Conservation (phyloP, 2,888 invertebrate genomes). For the Drosophila buzzatii region DNA sequence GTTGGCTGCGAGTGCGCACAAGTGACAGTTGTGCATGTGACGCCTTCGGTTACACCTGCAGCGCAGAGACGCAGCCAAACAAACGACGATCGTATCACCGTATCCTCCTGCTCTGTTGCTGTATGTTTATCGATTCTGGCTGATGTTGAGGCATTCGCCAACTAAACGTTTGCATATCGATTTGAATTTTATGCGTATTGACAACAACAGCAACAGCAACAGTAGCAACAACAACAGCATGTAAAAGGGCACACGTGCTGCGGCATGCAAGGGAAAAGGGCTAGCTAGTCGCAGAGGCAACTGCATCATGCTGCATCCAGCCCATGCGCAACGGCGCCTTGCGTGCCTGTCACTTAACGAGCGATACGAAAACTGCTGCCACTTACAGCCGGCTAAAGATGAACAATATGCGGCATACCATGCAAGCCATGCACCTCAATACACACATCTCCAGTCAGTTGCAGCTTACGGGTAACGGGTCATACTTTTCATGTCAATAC, state of each 20-base stretch:
- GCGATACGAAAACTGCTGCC: slow-evolving; percentile 46
- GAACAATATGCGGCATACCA: slow-evolving; percentile 57
- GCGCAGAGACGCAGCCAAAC: slow-evolving; percentile 1
- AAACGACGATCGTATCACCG: slow-evolving; percentile 57
- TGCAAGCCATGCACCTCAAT: slow-evolving; percentile 40
- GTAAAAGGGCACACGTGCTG: slow-evolving; percentile 62
- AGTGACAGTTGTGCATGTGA: slow-evolving; percentile 73
- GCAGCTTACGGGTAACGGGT: slow-evolving; percentile 50
- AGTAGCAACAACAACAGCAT: slow-evolving; percentile 9
- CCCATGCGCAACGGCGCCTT: slow-evolving; percentile 64
- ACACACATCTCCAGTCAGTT: slow-evolving; percentile 23
- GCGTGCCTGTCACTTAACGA: slow-evolving; percentile 81
- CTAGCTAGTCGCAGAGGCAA: slow-evolving; percentile 29
- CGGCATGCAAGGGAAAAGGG: slow-evolving; percentile 17
- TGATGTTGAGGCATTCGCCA: slow-evolving; percentile 71
- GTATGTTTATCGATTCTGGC: slow-evolving; percentile 58
- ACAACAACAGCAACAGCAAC: slow-evolving; percentile 38
- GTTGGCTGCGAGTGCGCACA: slow-evolving; percentile 42
- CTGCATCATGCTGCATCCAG: slow-evolving; percentile 8
- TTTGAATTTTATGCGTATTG: slow-evolving; percentile 74
- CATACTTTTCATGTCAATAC: slow-evolving; percentile 78
- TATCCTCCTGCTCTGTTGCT: slow-evolving; percentile 9
- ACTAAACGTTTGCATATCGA: slow-evolving; percentile 69
- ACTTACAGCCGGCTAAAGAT: slow-evolving; percentile 65
- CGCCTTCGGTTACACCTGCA: slow-evolving; percentile 79